Percentiles rank a stretch among this genome's conserved stretches.
Conservation (phyloP, 2,888 invertebrate species). For the Pimpla rufipes region DNA sequence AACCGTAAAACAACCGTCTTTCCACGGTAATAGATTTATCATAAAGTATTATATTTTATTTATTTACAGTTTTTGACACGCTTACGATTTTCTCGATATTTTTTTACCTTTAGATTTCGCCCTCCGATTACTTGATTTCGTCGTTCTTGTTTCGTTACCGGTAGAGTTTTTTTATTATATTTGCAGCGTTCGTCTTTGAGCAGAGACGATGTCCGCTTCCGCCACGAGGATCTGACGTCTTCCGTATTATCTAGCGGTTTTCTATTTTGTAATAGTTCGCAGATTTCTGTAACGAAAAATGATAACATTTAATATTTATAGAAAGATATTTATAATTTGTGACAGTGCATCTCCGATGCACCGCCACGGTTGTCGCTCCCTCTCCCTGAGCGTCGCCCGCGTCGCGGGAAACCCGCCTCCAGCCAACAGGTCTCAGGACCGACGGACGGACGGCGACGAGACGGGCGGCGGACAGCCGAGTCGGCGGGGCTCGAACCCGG, state of each 20-base stretch:
- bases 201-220: background rate
- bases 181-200: conserved; percentile 3
- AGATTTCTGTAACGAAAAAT: conserved; percentile 11
- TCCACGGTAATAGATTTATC: background rate
- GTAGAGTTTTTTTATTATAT: background rate
- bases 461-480: no score
- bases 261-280: conserved; percentile 4
- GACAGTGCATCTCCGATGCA: no score
- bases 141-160: background rate
- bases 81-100: background rate
- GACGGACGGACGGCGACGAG: no score
- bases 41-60: background rate
- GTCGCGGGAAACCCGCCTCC: no score
- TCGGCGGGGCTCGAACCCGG: no score
- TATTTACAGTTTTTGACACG: background rate
- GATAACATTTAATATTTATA: background rate
- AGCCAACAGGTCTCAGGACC: no score
- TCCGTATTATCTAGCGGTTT: background rate
- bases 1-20: background rate
- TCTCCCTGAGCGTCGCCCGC: no score
- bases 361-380: no score
- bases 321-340: no score
- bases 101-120: background rate
- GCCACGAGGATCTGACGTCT: background rate
- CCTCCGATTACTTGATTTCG: background rate